Evolutionary conservation across 2,888 invertebrate species (phyloP).

Genomic region (Iphiclides podalirius): DNA sequence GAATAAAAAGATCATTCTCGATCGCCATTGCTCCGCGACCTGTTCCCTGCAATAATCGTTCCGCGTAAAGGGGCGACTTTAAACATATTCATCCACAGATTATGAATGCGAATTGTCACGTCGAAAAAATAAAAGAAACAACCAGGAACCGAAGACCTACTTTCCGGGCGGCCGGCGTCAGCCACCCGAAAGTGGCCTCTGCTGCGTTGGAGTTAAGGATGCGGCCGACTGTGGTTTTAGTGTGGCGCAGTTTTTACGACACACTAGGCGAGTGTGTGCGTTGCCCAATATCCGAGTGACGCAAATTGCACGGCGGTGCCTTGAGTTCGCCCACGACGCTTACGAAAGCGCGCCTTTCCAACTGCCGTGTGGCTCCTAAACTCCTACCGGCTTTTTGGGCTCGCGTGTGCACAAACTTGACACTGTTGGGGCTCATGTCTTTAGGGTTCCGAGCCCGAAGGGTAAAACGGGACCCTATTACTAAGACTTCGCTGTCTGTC

Average conservation of each 20-base stretch:
- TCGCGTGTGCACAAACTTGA: no score
- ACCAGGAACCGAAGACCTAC: conserved; percentile 19
- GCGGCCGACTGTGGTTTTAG: conserved; percentile 13
- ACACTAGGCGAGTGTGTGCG: conserved; percentile 12
- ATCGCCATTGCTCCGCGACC: not conserved
- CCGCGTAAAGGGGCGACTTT: not conserved
- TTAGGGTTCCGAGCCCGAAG: no score
- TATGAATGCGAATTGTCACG: conserved; percentile 3
- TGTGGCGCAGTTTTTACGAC: conserved; percentile 29
- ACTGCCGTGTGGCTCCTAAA: conserved; percentile 38
- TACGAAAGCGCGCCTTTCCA: conserved; percentile 41
- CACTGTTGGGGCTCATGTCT: no score
- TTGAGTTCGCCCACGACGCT: conserved; percentile 40
- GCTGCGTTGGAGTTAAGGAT: conserved; percentile 21
- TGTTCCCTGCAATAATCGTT: not conserved
- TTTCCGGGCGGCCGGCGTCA: not conserved
- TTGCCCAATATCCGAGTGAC: conserved; percentile 45
- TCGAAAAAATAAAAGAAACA: conserved; percentile 3
- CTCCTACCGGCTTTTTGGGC: not conserved
- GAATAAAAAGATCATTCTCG: not conserved
- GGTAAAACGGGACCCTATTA: no score
- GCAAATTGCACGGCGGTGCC: conserved; percentile 37
- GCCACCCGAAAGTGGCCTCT: not conserved
- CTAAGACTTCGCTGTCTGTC: no score
- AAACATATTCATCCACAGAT: conserved; percentile 3